Base-by-base conservation (phyloP, 2,888 invertebrate genomes). In the Clistopyga incitator region DNA sequence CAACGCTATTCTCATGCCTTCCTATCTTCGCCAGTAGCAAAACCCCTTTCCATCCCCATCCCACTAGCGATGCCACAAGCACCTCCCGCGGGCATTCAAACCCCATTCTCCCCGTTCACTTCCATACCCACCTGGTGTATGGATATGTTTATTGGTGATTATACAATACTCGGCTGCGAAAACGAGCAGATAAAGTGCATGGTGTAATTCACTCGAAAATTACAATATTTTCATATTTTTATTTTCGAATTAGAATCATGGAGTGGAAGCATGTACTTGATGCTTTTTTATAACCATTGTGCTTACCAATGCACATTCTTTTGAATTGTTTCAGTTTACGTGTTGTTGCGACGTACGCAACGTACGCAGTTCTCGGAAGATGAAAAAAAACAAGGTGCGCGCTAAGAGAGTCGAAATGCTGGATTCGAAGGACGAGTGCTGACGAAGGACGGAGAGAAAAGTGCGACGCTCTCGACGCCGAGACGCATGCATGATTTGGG, bases 61-160 rank as follows among this genome's bases (percentile, higher is more conserved):
- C 38, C 42, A 50, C 34, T n/a, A 15, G 34, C 67, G 59, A 59
- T 67, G 42, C 34, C 54, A 67, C 56, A 38, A 65, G 50, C 71
- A 54, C 18, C 50, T 83, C 83, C 79, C 79, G 47, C 25, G 83
- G 76, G 79, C 79, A 77, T 80, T 79, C 82, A 47, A 34, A 64
- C 68, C 38, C 71, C 50, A 54, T 72, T 72, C 72, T 68, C 50
- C 64, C 52, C 52, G 70, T 70, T 68, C 70, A 50, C 77, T 23
- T 13, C 20, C 20, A 65, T 67, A n/a, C n/a, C n/a, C 23, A 75
- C 75, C 42, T 68, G 56, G 45, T 71, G 56, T 78, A 71, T 78
- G 82, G 79, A 75, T 82, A 79, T 82, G 82, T 82, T 82, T 79
- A 82, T 82, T 76, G 82, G 82, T 83, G 83, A 83, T 83, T 83